phyloP scores from a whole-genome alignment of 2,113 vertebrate genomes.

The Tyrannus savana region DNA sequence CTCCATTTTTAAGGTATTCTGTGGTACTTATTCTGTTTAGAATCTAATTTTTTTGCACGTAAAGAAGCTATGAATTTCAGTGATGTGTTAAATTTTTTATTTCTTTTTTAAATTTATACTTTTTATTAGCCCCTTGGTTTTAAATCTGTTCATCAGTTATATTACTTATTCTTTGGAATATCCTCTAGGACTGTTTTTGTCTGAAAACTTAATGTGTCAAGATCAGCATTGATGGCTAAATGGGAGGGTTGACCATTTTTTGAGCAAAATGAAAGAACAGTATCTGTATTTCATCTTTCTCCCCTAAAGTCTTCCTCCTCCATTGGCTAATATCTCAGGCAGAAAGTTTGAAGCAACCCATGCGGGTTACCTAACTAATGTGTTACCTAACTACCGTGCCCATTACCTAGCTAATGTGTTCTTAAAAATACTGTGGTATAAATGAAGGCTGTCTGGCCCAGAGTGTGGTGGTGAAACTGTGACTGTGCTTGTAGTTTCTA shows the following conservation, averaged over 20 bases:
- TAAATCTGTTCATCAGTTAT: not conserved
- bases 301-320: not conserved
- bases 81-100: not conserved
- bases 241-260: not conserved
- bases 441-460: not conserved
- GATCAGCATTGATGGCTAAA: not conserved
- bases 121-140: not conserved
- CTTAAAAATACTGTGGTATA: not conserved
- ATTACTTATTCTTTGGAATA: not conserved
- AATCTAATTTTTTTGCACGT: not conserved
- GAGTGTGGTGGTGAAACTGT: not conserved
- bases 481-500: not conserved
- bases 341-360: not conserved
- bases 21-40: not conserved
- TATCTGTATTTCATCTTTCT: not conserved
- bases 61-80: not conserved
- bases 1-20: not conserved
- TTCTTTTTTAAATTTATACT: not conserved
- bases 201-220: not conserved
- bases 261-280: not conserved
- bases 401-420: not conserved
- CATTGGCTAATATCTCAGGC: not conserved
- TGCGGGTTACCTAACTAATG: not conserved
- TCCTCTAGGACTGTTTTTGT: not conserved
- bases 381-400: not conserved